Evolutionary conservation across 1,140 invertebrate genomes (phyloP).

Genomic region (Odontomachus brunneus): DNA sequence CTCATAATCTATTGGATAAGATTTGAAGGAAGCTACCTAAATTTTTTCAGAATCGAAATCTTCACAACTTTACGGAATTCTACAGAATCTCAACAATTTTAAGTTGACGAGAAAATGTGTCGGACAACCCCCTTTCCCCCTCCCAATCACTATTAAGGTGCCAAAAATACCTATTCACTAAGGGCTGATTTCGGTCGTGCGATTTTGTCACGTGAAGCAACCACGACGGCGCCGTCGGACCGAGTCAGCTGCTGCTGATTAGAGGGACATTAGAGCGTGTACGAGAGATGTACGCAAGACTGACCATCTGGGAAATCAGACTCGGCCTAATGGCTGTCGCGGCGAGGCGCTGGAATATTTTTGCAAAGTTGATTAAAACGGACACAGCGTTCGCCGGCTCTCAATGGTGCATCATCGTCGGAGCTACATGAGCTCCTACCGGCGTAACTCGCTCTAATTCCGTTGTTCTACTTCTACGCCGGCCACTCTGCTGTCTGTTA

Average conservation of each 20-base stretch:
- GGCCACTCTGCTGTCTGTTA: neutral
- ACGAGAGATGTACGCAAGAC: slow-evolving; percentile 40
- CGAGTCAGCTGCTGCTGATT: slow-evolving; percentile 19
- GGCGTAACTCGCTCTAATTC: neutral
- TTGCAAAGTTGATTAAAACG: slow-evolving; percentile 74
- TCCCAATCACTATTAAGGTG: too few species aligned
- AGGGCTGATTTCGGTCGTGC: neutral
- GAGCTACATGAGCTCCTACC: slow-evolving; percentile 1
- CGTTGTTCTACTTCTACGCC: neutral
- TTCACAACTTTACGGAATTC: too few species aligned
- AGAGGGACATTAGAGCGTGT: slow-evolving; percentile 7
- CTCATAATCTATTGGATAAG: too few species aligned
- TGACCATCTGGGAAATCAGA: slow-evolving; percentile 72
- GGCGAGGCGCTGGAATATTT: slow-evolving; percentile 61
- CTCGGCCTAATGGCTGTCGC: slow-evolving; percentile 55
- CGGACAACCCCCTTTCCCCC: too few species aligned
- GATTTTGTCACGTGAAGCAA: neutral
- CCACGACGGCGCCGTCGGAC: neutral
- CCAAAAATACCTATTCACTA: too few species aligned
- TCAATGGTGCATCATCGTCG: slow-evolving; percentile 48
- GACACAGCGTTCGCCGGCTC: slow-evolving; percentile 41
- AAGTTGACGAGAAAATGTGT: too few species aligned
- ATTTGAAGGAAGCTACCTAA: too few species aligned
- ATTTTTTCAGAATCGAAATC: too few species aligned
- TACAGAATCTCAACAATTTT: too few species aligned